Evolutionary conservation across 2,797 vertebrate genomes (phyloP).

Genomic region (Sebastes minor): DNA sequence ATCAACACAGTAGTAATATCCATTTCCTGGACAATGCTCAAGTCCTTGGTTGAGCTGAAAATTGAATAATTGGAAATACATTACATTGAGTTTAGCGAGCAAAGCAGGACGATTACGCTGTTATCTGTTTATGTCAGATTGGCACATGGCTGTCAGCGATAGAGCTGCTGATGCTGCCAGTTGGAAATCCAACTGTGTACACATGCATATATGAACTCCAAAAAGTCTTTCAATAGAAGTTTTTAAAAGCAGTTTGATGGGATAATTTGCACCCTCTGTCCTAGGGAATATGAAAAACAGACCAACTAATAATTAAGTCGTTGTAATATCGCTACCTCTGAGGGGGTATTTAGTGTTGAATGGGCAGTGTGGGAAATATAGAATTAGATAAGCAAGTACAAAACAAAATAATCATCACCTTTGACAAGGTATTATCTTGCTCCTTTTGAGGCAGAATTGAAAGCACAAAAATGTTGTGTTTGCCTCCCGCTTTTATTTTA

Average conservation of each 20-base stretch:
- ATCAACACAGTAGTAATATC: conserved; percentile 10
- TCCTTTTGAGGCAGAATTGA: conserved; percentile 27
- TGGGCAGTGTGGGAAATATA: not conserved
- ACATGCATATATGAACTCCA: conserved; percentile 2
- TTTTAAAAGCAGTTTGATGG: conserved; percentile 8
- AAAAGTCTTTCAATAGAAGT: not conserved
- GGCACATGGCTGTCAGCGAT: not conserved
- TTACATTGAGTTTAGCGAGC: conserved; percentile 20
- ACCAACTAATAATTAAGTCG: conserved; percentile 17
- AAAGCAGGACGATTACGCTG: conserved; percentile 11
- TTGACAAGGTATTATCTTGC: conserved; percentile 16
- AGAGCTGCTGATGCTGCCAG: not conserved
- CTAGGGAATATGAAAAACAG: not conserved
- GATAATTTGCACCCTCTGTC: conserved; percentile 7
- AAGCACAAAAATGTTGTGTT: conserved; percentile 14
- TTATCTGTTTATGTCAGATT: conserved; percentile 43
- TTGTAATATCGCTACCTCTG: not conserved
- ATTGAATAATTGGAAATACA: conserved; percentile 24
- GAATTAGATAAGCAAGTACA: conserved; percentile 16
- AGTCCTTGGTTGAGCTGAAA: not conserved
- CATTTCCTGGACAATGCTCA: conserved; percentile 42
- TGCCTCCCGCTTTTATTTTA: conserved; percentile 35
- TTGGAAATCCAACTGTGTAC: not conserved
- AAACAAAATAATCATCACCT: conserved; percentile 8
- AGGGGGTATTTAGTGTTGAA: conserved; percentile 3